phyloP scores from a whole-genome alignment of 2,888 invertebrate species.

The Eupsilia transversa region DNA sequence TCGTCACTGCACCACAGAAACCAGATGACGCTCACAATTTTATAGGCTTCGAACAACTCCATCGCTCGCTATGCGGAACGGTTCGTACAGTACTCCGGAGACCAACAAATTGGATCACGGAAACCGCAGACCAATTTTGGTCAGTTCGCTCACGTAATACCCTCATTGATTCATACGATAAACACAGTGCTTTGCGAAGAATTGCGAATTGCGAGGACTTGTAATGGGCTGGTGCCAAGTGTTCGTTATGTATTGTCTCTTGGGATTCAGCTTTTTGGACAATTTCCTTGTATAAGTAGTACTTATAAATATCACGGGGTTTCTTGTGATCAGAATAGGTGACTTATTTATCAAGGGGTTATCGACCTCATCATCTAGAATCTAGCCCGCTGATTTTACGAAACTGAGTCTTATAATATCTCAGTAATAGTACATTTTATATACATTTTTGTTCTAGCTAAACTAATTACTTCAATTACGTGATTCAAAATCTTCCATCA shows the following conservation, averaged over 20 bases:
- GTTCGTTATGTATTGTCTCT: constrained; percentile 34
- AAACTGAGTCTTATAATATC: background rate
- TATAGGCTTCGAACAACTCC: constrained; percentile 31
- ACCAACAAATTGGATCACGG: constrained; percentile 76
- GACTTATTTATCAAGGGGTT: background rate
- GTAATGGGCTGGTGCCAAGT: constrained; percentile 43
- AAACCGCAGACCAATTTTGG: constrained; percentile 80
- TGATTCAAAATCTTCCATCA: constrained; percentile 27
- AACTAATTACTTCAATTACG: constrained; percentile 26
- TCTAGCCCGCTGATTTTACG: too few relatives aligned
- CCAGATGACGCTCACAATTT: constrained; percentile 26
- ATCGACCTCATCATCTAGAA: too few relatives aligned
- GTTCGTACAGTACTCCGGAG: constrained; percentile 62
- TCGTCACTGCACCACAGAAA: constrained; percentile 1
- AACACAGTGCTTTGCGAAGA: constrained; percentile 67
- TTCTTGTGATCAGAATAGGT: background rate
- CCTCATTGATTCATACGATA: constrained; percentile 77
- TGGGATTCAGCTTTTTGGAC: background rate
- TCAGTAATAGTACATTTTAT: background rate
- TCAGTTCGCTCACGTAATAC: constrained; percentile 78
- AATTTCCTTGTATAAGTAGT: background rate
- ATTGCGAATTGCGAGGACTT: constrained; percentile 55
- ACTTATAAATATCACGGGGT: background rate
- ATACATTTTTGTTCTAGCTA: background rate
- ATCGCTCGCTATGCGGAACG: constrained; percentile 64